Conservation (phyloP, 1,140 invertebrate genomes). For the Drosophila nasuta region DNA sequence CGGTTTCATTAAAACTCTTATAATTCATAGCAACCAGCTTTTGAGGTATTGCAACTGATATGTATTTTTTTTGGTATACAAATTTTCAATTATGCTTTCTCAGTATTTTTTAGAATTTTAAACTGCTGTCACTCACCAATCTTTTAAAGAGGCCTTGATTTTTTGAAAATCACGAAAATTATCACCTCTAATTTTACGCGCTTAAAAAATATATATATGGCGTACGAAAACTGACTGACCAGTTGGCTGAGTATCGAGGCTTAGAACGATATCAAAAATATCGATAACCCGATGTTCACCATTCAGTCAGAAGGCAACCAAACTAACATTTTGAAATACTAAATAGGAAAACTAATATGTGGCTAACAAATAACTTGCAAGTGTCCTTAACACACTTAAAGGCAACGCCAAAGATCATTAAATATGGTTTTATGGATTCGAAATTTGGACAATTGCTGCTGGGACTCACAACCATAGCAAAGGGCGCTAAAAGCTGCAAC, state of each 20-base stretch:
- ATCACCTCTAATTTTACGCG: too few relatives aligned
- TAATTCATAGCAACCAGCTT: not conserved
- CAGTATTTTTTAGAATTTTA: too few relatives aligned
- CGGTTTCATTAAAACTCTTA: not conserved
- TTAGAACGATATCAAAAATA: not conserved
- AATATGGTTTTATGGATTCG: conserved; percentile 35
- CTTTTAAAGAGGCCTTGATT: too few relatives aligned
- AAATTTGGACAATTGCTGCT: conserved; percentile 62
- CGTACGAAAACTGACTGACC: too few relatives aligned
- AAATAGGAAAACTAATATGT: conserved; percentile 29
- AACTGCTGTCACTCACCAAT: too few relatives aligned
- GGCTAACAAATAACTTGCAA: conserved; percentile 27
- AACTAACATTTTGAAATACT: conserved; percentile 1
- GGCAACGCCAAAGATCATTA: conserved; percentile 24
- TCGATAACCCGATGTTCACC: not conserved
- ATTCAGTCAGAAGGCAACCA: not conserved
- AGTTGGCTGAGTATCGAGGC: too few relatives aligned
- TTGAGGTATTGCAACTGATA: not conserved
- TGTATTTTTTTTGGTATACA: too few relatives aligned
- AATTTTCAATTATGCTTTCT: too few relatives aligned
- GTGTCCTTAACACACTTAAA: conserved; percentile 28
- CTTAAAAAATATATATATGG: too few relatives aligned
- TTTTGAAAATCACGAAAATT: too few relatives aligned
- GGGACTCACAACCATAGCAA: conserved; percentile 32
- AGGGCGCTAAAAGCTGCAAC: conserved; percentile 9